Evolutionary conservation across 1,140 invertebrate species (phyloP).

Genomic region (Drosophila bocqueti): DNA sequence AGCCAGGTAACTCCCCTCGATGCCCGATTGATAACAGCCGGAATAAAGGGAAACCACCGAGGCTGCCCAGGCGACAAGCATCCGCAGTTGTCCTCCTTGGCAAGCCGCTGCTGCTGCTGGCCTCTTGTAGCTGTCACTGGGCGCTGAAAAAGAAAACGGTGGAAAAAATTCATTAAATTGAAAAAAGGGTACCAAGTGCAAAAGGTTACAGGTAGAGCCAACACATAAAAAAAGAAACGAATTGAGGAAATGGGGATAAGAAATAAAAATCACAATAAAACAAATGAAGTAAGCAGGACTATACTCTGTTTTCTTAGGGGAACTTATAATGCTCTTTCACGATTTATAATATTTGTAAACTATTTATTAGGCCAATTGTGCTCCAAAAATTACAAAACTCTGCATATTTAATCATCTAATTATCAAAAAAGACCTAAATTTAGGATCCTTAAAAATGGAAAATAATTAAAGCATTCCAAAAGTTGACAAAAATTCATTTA

Average conservation of each 20-base stretch:
- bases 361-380: too few species aligned
- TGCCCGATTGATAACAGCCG: constrained; percentile 32
- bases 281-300: constrained; percentile 52
- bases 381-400: too few species aligned
- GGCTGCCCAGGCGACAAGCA: constrained; percentile 26
- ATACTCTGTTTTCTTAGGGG: neutral
- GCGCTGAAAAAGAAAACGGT: constrained; percentile 55
- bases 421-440: too few species aligned
- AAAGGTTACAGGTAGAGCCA: constrained; percentile 83
- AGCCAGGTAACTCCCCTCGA: constrained; percentile 12
- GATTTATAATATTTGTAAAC: too few species aligned
- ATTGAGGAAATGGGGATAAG: constrained; percentile 33
- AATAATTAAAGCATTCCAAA: too few species aligned
- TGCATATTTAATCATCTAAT: neutral
- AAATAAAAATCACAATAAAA: constrained; percentile 54
- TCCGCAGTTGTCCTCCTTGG: constrained; percentile 21
- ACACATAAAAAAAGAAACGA: constrained; percentile 37
- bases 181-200: constrained; percentile 84
- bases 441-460: too few species aligned
- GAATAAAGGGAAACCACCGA: constrained; percentile 30
- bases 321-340: constrained; percentile 7
- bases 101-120: neutral
- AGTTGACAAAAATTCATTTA: too few species aligned
- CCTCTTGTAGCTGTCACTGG: constrained; percentile 71
- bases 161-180: constrained; percentile 82